Base-by-base conservation (phyloP, 2,113 vertebrate genomes). In the Typhlomys cinereus region DNA sequence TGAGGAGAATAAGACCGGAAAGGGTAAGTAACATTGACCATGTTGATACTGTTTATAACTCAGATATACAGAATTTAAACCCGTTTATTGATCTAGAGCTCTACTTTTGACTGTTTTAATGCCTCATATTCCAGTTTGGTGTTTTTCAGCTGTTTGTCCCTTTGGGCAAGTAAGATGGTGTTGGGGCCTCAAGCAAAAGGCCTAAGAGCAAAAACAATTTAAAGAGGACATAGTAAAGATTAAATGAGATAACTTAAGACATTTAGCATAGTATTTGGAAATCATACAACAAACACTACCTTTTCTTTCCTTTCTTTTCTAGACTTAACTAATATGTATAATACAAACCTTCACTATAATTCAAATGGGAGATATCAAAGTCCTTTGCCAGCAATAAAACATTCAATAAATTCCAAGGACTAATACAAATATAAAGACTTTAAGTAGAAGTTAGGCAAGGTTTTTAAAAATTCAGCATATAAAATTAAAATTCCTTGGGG, bases 241-340 rank as follows among this genome's bases (percentile, higher is more conserved):
- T 69, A 81, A 76, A 82, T 57, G 36, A 89, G 59, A 88, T 54
- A 61, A 88, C 52, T 85, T 69, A 69, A 79, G 48, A 75, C 31
- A 27, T 34, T 94, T 36, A 79, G 61, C 67, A 52, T 10, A 7
- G 79, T 69, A 61, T 34, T 88, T 92, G 36, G 61, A 96, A 92
- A 31, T 50, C 67, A 76, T 81, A 76, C 8, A 80, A 52, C 39
- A 74, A 80, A 73, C 41, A 71, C 39, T 76, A 85, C 8, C 59
- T 78, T 87, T 52, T 69, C 52, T 86, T 44, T 57, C 41, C 31
- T 67, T 44, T 71, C 75, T 80, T 59, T 62, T 96, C 94, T 88
- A 84, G 54, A 82, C 48, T 85, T 62, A 81, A 31, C 57, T 92
- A 81, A 82, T 48, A 83, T 29, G 29, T 7, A 39, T 48, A 57